These are phyloP conservation scores for Trichomycterus rosablanca DNA, from an alignment of 2,113 vertebrate genomes.

Conservation along the genomic window DNA sequence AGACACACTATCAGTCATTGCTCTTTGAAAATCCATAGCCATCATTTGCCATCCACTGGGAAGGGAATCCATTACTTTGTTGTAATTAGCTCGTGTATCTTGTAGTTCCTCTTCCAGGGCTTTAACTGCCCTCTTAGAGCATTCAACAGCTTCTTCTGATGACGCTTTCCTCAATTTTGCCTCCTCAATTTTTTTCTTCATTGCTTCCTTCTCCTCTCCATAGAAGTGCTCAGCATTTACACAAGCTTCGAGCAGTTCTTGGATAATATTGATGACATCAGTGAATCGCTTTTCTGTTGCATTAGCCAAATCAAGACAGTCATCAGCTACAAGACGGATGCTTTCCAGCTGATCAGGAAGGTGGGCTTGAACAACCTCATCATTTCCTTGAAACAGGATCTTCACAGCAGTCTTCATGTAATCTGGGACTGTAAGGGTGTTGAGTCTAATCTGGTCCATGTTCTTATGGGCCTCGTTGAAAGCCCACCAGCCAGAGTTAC, in stretches of 20 bases:
- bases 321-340: constrained; percentile 38
- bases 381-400: too few species aligned
- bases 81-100: background rate
- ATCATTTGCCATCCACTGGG: constrained; percentile 34
- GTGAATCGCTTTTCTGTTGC: constrained; percentile 5
- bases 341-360: too few species aligned
- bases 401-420: too few species aligned
- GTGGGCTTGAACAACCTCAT: too few species aligned
- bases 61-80: constrained; percentile 11
- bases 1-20: too few species aligned
- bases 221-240: constrained; percentile 15
- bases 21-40: too few species aligned
- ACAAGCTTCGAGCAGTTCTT: constrained; percentile 35
- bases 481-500: too few species aligned
- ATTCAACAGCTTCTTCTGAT: constrained; percentile 9
- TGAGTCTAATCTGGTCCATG: too few species aligned
- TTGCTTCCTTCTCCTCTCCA: background rate
- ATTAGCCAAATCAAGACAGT: constrained; percentile 18
- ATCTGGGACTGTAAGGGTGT: too few species aligned
- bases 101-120: background rate
- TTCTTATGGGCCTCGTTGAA: too few species aligned
- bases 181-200: constrained; percentile 2
- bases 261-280: constrained; percentile 31
- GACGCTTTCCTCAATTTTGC: constrained; percentile 8
- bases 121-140: constrained; percentile 1